phyloP scores from a whole-genome alignment of 2,113 vertebrate genomes.

The Patagioenas fasciata region DNA sequence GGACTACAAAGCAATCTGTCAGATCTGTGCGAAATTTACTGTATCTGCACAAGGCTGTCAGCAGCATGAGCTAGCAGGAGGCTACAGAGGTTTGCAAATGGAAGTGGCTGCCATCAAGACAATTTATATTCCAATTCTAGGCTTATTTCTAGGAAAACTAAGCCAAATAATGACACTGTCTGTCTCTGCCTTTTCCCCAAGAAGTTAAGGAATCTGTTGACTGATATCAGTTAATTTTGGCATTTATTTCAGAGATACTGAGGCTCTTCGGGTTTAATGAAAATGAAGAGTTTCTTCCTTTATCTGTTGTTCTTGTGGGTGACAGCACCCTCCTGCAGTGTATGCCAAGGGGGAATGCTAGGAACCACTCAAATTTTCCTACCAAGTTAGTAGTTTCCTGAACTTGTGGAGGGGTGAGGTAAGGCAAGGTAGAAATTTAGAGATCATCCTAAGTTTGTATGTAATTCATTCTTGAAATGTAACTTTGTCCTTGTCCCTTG shows the following conservation, averaged over 20 bases:
- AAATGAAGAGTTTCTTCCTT: not conserved
- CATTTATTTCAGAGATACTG: not conserved
- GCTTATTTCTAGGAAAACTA: not conserved
- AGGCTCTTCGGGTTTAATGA: not conserved
- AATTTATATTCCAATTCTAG: not conserved
- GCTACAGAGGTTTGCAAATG: not conserved
- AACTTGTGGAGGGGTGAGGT: not conserved
- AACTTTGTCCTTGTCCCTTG: not conserved
- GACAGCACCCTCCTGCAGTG: not conserved
- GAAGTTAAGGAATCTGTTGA: not conserved
- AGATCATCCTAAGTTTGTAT: not conserved
- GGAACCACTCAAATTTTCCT: not conserved
- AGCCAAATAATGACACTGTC: not conserved
- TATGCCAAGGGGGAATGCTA: accelerated
- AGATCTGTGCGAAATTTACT: not conserved
- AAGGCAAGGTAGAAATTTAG: not conserved
- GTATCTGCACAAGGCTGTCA: not conserved
- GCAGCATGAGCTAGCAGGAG: not conserved
- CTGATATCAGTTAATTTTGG: not conserved
- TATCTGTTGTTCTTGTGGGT: not conserved
- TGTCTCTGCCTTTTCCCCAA: not conserved
- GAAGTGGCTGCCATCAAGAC: not conserved
- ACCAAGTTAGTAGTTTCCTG: not conserved
- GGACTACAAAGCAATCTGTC: not conserved
- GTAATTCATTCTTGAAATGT: not conserved